Conservation (phyloP, 2,113 vertebrate species). For the Oncorhynchus tshawytscha region DNA sequence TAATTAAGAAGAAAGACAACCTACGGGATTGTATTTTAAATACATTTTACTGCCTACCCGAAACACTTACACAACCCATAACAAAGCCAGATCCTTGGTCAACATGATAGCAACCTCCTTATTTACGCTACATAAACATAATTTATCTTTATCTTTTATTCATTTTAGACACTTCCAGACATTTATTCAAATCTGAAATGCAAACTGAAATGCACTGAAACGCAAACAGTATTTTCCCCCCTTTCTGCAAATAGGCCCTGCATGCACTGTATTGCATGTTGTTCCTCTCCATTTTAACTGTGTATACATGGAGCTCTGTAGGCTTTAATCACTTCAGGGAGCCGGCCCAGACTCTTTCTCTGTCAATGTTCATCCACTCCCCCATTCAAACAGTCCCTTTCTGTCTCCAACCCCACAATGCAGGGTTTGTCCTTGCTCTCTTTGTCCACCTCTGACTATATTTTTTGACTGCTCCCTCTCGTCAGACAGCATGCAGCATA, state of each 20-base stretch:
- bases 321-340: conserved; percentile 74
- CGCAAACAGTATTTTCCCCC: conserved; percentile 64
- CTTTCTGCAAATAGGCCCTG: conserved; percentile 44
- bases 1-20: too few species aligned
- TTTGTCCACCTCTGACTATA: conserved; percentile 75
- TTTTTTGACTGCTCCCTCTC: conserved; percentile 66
- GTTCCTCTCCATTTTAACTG: conserved; percentile 67
- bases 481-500: conserved; percentile 74
- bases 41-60: background rate
- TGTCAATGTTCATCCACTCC: conserved; percentile 76
- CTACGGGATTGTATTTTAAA: background rate
- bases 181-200: conserved; percentile 39
- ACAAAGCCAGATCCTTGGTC: background rate
- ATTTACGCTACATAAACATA: background rate
- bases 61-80: background rate
- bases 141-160: conserved; percentile 11
- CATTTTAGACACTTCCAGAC: conserved; percentile 20
- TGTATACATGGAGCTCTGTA: conserved; percentile 63
- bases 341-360: conserved; percentile 71
- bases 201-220: conserved; percentile 53
- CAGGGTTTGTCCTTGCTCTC: conserved; percentile 71
- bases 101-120: background rate
- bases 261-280: conserved; percentile 52
- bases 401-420: conserved; percentile 69
- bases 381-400: conserved; percentile 69